phyloP scores from a whole-genome alignment of 2,797 vertebrate species.

The Numenius phaeopus region DNA sequence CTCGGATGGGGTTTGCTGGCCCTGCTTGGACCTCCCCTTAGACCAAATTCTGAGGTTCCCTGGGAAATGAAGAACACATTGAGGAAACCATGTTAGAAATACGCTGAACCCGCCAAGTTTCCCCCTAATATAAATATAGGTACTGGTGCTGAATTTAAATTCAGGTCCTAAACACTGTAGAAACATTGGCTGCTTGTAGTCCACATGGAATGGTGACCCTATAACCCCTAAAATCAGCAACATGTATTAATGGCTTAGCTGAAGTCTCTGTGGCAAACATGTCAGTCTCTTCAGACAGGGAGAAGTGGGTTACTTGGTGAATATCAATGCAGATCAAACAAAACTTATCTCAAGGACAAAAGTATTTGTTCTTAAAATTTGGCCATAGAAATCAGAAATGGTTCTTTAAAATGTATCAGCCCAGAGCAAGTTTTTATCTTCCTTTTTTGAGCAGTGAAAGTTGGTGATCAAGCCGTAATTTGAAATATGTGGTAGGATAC shows the following conservation, averaged over 20 bases:
- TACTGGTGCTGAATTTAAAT: background rate
- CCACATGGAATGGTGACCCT: background rate
- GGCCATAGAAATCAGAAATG: background rate
- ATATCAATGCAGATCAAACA: slow-evolving; percentile 55
- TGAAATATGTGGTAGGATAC: background rate
- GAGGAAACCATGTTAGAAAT: background rate
- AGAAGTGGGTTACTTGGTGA: slow-evolving; percentile 31
- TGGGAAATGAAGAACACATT: background rate
- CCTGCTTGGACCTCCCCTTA: background rate
- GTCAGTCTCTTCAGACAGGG: slow-evolving; percentile 6
- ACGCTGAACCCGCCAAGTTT: background rate
- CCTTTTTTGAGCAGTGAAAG: background rate
- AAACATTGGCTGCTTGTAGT: background rate
- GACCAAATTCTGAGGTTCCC: background rate
- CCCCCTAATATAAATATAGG: background rate
- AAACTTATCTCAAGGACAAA: slow-evolving; percentile 46
- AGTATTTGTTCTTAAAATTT: slow-evolving; percentile 2
- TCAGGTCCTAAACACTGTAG: background rate
- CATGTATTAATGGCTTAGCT: slow-evolving; percentile 27
- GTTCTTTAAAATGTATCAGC: background rate
- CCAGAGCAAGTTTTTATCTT: background rate
- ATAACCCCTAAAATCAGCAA: background rate
- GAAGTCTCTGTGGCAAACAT: slow-evolving; percentile 4
- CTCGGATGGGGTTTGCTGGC: background rate
- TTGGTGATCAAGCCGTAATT: background rate